These are phyloP conservation scores for Lottia gigantea DNA, from an alignment of 2,888 invertebrate species.

Conservation along the genomic window DNA sequence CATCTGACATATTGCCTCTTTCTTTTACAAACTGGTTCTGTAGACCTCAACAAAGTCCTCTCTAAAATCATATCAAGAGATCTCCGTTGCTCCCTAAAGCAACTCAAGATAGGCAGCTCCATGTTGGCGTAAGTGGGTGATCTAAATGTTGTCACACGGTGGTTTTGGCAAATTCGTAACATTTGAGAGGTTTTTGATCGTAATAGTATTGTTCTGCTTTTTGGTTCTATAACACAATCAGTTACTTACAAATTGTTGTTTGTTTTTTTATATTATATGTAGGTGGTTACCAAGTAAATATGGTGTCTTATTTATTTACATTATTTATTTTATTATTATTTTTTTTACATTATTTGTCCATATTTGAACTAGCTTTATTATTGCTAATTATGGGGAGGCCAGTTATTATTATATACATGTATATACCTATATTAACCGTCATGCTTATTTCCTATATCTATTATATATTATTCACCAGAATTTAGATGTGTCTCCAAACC, in stretches of 20 bases:
- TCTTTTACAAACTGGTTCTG: conserved; percentile 8
- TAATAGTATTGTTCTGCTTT: conserved; percentile 8
- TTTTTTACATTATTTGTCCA: conserved; percentile 9
- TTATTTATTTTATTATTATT: too few relatives aligned
- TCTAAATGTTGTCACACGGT: conserved; percentile 21
- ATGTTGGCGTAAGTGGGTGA: conserved; percentile 15
- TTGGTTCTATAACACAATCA: conserved; percentile 11
- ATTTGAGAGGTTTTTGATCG: conserved; percentile 2
- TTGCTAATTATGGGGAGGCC: conserved; percentile 3
- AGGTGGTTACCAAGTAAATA: conserved; percentile 3
- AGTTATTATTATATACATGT: too few relatives aligned
- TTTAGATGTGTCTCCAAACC: too few relatives aligned
- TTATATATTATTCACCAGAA: conserved; percentile 1
- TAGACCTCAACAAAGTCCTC: conserved; percentile 9
- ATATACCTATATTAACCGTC: not conserved
- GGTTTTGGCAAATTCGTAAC: conserved; percentile 20
- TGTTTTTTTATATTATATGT: conserved; percentile 5
- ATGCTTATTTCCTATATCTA: conserved; percentile 8
- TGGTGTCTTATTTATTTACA: conserved; percentile 10
- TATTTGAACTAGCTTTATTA: conserved; percentile 10
- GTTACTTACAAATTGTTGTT: conserved; percentile 11
- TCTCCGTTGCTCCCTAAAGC: conserved; percentile 1
- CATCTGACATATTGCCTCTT: not conserved
- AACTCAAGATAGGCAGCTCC: conserved; percentile 10
- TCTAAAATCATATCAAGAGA: not conserved